Evolutionary conservation across 2,888 invertebrate genomes (phyloP), one percentile per base, ranked within the genome.

Genomic region (Dorcus hopei): DNA sequence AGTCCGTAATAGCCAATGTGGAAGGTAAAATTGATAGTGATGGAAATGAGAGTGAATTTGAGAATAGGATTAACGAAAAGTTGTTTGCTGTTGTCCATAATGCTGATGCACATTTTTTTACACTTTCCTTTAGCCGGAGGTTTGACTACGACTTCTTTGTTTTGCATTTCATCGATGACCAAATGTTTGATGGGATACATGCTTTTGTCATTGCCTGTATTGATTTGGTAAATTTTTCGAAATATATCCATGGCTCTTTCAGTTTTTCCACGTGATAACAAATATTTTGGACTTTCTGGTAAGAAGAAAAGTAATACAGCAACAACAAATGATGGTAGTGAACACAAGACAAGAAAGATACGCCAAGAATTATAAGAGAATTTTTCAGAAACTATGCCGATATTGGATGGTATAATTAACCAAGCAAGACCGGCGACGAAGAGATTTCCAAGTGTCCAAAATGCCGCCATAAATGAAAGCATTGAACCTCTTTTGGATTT

Each of bases 1-100:
- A 96, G 82, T 43, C 95, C 95, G 77, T 96, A 96, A 78, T 95
- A 96, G 57, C 93, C 95, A 79, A 95, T 95, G 80, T 95, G 93
- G 80, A 95, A 93, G 67, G 94, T 93, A 75, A 95, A 93, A 76
- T 95, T 94, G 74, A 95, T 93, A 61, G 90, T 87, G 69, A 94
- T 90, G 61, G 93, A 93, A 75, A 93, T 90, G 68, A 87, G 70
- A 43, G 93, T 93, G 76, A 92, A 92, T 72, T 89, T 89, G 65
- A 93, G 80, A 69, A 93, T 92, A 64, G 93, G 92, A 65, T 88
- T 85, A 60, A 87, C 82, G 76, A 93, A 93, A 59, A 93, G 79
- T 72, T 88, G 88, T 76, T 87, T 91, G 79, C 91, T 92, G 79
- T 93, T 91, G 65, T 89, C 87, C 66, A 89, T 79, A 69, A 93